Percentiles rank a stretch among this genome's conserved stretches.
Evolutionary conservation across 2,888 invertebrate species (phyloP).

Genomic region (Muschampia plurimacula): DNA sequence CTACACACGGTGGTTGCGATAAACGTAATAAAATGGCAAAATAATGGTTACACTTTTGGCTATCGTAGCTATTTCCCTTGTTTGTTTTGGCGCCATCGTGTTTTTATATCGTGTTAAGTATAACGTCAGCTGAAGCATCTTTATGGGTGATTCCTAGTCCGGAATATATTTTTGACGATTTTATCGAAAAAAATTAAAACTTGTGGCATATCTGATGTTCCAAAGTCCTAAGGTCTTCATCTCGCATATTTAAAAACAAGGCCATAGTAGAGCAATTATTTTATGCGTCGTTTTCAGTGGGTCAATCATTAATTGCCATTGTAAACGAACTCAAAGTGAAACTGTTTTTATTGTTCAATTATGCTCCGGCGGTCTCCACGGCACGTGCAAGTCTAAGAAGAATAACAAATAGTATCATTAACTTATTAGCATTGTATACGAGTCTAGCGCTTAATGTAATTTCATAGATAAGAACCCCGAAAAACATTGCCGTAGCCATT

Average conservation of each 20-base stretch:
- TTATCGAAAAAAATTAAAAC: too few species aligned
- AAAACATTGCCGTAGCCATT: slow-evolving; percentile 1
- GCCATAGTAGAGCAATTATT: background rate
- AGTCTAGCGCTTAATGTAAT: background rate
- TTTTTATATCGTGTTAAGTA: slow-evolving; percentile 2
- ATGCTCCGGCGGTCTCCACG: too few species aligned
- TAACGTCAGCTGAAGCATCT: slow-evolving; percentile 20
- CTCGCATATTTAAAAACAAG: background rate
- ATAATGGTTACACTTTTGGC: slow-evolving; percentile 19
- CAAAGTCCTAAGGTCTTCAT: slow-evolving; percentile 15
- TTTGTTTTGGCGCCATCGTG: slow-evolving; percentile 24
- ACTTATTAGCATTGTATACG: background rate
- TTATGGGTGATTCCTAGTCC: background rate
- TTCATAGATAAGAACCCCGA: slow-evolving; percentile 4
- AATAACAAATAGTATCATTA: slow-evolving; percentile 1
- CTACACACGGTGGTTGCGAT: slow-evolving; percentile 42
- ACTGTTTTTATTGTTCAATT: slow-evolving; percentile 19
- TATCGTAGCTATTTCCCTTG: slow-evolving; percentile 20
- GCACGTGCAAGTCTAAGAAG: slow-evolving; percentile 1
- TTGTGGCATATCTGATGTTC: background rate
- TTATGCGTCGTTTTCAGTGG: slow-evolving; percentile 2
- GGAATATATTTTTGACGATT: too few species aligned
- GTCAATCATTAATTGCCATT: slow-evolving; percentile 14
- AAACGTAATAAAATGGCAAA: slow-evolving; percentile 42
- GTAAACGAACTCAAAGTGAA: slow-evolving; percentile 2